A percentile compares a stretch with the other conserved stretches of the same genome.
phyloP scores from a whole-genome alignment of 2,888 invertebrate species.

The Phymatocera aterrima region DNA sequence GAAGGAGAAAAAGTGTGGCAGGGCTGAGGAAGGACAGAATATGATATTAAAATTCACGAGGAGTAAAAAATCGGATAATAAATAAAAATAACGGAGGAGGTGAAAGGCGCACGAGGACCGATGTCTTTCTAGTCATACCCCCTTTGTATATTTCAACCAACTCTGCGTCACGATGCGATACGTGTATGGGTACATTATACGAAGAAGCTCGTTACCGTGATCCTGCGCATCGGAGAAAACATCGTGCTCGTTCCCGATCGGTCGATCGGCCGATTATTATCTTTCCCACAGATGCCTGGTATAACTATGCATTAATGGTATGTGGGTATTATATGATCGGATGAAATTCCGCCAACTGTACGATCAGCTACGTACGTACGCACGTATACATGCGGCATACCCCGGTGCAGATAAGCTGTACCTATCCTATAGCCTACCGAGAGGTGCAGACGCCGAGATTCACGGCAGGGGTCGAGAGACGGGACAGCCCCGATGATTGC shows the following conservation, averaged over 20 bases:
- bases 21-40: no score
- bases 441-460: neutral
- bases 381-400: neutral
- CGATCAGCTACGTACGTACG: neutral
- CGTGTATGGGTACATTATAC: no score
- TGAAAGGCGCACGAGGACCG: neutral
- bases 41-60: no score
- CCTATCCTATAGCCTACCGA: neutral
- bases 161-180: neutral
- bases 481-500: conserved; percentile 59
- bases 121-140: neutral
- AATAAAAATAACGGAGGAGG: conserved; percentile 22
- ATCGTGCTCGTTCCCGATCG: neutral
- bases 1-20: no score
- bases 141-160: neutral
- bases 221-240: neutral
- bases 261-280: conserved; percentile 15
- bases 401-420: neutral
- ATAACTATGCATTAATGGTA: neutral
- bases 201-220: conserved; percentile 15
- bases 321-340: neutral
- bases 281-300: conserved; percentile 7
- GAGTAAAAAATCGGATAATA: no score
- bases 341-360: neutral
- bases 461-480: conserved; percentile 34